Conservation (phyloP, 2,888 invertebrate species). For the Baronia brevicornis region DNA sequence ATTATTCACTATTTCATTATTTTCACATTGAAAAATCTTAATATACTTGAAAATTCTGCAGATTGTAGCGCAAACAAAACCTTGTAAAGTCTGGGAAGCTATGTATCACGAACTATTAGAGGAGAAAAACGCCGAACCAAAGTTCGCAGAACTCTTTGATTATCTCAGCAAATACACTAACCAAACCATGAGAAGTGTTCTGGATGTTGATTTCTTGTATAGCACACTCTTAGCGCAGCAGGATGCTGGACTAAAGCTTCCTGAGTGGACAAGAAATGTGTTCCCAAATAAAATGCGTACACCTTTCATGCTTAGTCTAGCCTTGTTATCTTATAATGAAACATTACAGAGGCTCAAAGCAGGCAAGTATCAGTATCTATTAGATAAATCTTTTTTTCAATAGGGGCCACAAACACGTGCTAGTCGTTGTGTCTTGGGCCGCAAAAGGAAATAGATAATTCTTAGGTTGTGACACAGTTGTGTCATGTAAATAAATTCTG, state of each 20-base stretch:
- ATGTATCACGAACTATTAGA: conserved; percentile 66
- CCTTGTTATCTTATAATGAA: conserved; percentile 80
- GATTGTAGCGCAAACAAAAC: conserved; percentile 58
- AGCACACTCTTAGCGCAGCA: conserved; percentile 80
- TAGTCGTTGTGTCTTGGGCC: too few species aligned
- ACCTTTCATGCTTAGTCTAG: conserved; percentile 81
- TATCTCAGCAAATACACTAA: conserved; percentile 74
- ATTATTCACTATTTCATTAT: conserved; percentile 1
- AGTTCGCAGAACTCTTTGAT: conserved; percentile 78
- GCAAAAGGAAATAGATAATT: too few species aligned
- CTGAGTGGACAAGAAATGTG: conserved; percentile 82
- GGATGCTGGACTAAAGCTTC: conserved; percentile 80
- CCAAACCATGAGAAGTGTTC: conserved; percentile 67
- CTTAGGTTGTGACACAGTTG: too few species aligned
- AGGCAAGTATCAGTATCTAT: conserved; percentile 59
- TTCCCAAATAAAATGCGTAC: conserved; percentile 80
- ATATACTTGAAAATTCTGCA: conserved; percentile 26
- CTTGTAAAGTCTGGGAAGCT: conserved; percentile 48
- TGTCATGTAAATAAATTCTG: too few species aligned
- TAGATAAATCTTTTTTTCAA: not conserved
- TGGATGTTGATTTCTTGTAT: conserved; percentile 83
- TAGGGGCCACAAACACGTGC: too few species aligned
- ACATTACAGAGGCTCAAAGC: conserved; percentile 82
- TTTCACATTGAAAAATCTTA: not conserved
- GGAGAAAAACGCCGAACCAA: conserved; percentile 63